Base-by-base conservation (phyloP, 2,888 invertebrate genomes). In the Girardia tigrina region DNA sequence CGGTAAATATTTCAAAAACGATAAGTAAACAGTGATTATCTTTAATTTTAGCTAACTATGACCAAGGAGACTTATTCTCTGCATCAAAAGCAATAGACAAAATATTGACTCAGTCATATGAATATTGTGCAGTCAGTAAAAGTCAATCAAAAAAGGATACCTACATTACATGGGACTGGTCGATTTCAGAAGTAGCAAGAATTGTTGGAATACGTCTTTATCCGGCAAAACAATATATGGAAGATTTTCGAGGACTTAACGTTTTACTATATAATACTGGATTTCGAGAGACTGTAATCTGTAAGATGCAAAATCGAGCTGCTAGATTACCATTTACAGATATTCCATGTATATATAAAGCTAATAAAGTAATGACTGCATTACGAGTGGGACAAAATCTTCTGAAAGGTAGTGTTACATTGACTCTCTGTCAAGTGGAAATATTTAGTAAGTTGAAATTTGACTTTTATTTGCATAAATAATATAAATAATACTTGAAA, bases 161-260 rank as follows among this genome's bases (percentile, higher is more conserved):
- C 23, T 56, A 56, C 23, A 56, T 56, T 2, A 56, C 56, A 56
- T 56, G 56, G 56, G n/a, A 56, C 20, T 56, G 56, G 56, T 56
- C 23, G 23, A 56, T 4, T 56, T n/a, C 8, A 56, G 56, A 56
- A 20, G 56, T 56, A 12, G 56, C 56, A 20, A 16, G 56, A 56
- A 56, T 56, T 56, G 56, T 56, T 56, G 56, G 56, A n/a, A n/a
- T 56, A 20, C 56, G 56, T 12, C n/a, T 56, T 56, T 56, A 56
- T 56, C 56, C 56, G 2, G 20, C n/a, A 4, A 23, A 56, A 56
- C 8, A 56, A 56, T 16, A 56, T 56, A n/a, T 56, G 4, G 56
- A 56, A n/a, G 56, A 56, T 16, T 20, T 20, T 56, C n/a, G 23
- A 56, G 56, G 56, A 16, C 4, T 56, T 6, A 56, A n/a, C 2